Percentiles rank a stretch among this genome's conserved stretches.
These are phyloP conservation scores for Panthera uncia DNA, from an alignment of 2,113 vertebrate species.

Conservation along the genomic window DNA sequence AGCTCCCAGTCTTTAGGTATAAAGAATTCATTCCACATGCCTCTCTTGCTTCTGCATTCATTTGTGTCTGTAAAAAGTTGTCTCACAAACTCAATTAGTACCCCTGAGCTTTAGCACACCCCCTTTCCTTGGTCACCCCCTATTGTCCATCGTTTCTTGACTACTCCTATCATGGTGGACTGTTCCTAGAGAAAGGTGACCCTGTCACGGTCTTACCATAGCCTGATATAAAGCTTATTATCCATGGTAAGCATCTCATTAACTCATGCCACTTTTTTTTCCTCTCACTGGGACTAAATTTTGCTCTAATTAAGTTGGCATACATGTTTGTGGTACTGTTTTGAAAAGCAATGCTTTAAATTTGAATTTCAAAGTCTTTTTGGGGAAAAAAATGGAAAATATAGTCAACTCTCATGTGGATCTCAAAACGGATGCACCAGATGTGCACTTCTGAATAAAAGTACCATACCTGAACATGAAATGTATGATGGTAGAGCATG, in stretches of 20 bases:
- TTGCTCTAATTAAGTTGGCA: neutral
- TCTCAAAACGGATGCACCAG: neutral
- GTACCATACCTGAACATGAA: neutral
- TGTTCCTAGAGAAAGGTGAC: neutral
- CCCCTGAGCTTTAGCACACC: neutral
- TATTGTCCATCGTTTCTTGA: neutral
- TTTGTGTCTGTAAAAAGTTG: neutral
- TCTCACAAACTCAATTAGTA: neutral
- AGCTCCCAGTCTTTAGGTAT: neutral
- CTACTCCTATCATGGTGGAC: neutral
- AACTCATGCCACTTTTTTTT: neutral
- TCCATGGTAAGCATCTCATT: neutral
- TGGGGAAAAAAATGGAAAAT: neutral
- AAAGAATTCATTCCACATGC: neutral
- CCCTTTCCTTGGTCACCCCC: neutral
- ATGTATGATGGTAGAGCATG: neutral
- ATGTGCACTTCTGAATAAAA: neutral
- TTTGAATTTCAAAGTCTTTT: conserved; percentile 18
- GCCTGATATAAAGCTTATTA: neutral
- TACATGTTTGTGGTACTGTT: neutral
- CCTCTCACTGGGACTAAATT: neutral
- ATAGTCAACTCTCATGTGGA: neutral
- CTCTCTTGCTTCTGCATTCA: neutral
- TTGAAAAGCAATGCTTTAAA: conserved; percentile 16
- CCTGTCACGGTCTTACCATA: neutral